A percentile compares a stretch with the other conserved stretches of the same genome.
Conservation (phyloP, 2,888 invertebrate genomes). For the Thereva nobilitata region DNA sequence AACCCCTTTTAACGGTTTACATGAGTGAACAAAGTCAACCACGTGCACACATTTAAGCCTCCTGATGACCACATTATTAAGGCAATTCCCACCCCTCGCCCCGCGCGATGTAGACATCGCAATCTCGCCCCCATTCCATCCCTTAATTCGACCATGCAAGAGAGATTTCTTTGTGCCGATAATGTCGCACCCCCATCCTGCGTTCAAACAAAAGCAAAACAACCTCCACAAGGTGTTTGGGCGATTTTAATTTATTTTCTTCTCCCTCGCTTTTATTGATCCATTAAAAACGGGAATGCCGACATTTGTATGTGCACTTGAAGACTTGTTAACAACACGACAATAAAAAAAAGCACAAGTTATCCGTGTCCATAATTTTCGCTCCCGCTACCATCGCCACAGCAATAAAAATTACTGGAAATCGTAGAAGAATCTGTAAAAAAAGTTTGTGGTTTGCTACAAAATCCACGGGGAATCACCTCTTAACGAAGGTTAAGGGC, state of each 20-base stretch:
- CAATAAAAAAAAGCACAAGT: conserved; percentile 19
- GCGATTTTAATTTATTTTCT: conserved; percentile 41
- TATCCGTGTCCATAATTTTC: conserved; percentile 26
- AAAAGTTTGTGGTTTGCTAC: conserved; percentile 2
- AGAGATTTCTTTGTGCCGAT: conserved; percentile 40
- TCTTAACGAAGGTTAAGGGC: no score
- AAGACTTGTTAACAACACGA: conserved; percentile 12
- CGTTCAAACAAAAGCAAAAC: conserved; percentile 33
- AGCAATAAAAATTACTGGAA: conserved; percentile 12
- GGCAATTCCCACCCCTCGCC: conserved; percentile 31
- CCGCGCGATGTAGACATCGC: neutral
- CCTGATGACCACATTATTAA: conserved; percentile 41
- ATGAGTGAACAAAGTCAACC: conserved; percentile 41
- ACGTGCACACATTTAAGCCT: conserved; percentile 40
- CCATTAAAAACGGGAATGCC: conserved; percentile 14
- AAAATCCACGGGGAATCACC: no score
- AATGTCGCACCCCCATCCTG: conserved; percentile 33
- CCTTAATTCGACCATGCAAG: neutral
- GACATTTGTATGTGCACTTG: neutral
- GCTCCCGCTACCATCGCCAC: conserved; percentile 22
- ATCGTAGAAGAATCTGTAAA: conserved; percentile 15
- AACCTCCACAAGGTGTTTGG: conserved; percentile 39
- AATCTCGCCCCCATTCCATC: neutral
- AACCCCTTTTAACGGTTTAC: conserved; percentile 38
- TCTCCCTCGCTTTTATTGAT: conserved; percentile 34